phyloP scores from a whole-genome alignment of 92 coral and sea anemone species.

The Phenganax marumi region DNA sequence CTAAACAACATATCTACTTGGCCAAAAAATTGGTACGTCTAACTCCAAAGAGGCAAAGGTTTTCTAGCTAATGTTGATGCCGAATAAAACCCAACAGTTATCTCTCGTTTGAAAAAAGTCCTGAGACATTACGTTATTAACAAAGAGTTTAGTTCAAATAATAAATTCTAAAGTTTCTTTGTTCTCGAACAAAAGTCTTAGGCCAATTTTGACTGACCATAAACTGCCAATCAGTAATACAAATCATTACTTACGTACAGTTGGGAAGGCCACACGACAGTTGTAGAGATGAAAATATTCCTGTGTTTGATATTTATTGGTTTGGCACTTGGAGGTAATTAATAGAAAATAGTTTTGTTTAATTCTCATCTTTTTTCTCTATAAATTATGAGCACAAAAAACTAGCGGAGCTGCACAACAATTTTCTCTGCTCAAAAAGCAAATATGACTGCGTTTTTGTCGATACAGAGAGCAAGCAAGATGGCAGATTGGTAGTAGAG shows the following conservation, averaged over 20 bases:
- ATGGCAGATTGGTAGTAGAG: neutral
- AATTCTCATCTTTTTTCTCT: neutral
- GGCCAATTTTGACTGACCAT: neutral
- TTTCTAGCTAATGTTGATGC: neutral
- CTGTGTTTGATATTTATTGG: neutral
- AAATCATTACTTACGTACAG: neutral
- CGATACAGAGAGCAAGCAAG: neutral
- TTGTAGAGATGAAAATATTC: neutral
- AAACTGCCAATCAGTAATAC: neutral
- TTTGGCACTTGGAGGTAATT: neutral
- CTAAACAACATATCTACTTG: too few relatives aligned
- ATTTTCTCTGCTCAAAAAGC: neutral
- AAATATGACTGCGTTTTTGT: neutral
- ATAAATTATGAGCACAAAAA: neutral
- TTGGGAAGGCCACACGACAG: neutral
- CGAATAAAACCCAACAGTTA: neutral
- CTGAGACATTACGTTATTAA: neutral
- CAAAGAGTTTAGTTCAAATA: slow-evolving; percentile 1
- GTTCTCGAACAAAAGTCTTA: slow-evolving; percentile 5
- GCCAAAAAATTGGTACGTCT: neutral
- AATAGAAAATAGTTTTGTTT: neutral
- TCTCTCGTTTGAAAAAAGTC: neutral
- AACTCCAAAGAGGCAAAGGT: neutral
- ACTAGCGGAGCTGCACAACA: neutral
- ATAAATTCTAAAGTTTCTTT: neutral